Percentiles rank a stretch among this genome's conserved stretches.
Evolutionary conservation across 2,888 invertebrate genomes (phyloP).

Genomic region (Calameuta pallipes): DNA sequence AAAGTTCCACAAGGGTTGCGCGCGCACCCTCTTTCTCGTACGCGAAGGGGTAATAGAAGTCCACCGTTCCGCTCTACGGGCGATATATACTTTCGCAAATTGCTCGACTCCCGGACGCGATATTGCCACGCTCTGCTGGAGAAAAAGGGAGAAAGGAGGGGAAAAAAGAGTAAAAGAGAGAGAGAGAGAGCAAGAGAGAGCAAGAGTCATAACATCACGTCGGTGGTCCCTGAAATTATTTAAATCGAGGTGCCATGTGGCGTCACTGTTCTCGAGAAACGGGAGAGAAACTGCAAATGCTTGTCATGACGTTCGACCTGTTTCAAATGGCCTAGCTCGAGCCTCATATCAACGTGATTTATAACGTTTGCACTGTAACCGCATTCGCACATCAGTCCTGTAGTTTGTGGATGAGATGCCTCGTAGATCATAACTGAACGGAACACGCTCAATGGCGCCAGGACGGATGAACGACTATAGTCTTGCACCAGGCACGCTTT

Average conservation of each 20-base stretch:
- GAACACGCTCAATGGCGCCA: background rate
- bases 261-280: constrained; percentile 19
- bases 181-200: background rate
- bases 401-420: background rate
- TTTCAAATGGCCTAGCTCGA: constrained; percentile 41
- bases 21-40: background rate
- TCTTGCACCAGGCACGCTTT: background rate
- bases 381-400: constrained; percentile 14
- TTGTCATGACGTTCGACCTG: constrained; percentile 44
- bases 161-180: no score
- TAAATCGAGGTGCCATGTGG: constrained; percentile 18
- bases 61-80: constrained; percentile 8
- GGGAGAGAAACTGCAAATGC: constrained; percentile 41
- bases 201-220: constrained; percentile 22
- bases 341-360: constrained; percentile 46
- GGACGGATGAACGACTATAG: background rate
- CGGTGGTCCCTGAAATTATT: constrained; percentile 21
- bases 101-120: constrained; percentile 28
- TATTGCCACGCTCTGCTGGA: constrained; percentile 24
- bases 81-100: constrained; percentile 32
- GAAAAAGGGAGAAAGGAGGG: background rate
- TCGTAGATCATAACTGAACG: constrained; percentile 1
- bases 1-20: background rate
- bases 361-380: constrained; percentile 41
- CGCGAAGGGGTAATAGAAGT: background rate